Evolutionary conservation across 2,888 invertebrate species (phyloP).

Genomic region (Conops quadrifasciatus): DNA sequence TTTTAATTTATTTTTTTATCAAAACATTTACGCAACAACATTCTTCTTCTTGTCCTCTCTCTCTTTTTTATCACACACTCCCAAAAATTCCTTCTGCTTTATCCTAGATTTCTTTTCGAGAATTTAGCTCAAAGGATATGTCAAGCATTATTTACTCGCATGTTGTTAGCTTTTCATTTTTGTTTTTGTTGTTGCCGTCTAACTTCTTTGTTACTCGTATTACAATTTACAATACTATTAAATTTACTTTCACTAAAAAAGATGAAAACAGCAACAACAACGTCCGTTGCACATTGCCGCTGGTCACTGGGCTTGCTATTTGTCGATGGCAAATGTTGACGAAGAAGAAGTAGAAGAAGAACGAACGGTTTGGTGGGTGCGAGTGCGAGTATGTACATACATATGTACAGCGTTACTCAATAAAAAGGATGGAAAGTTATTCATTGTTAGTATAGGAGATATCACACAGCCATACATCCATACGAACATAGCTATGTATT

Average conservation of each 20-base stretch:
- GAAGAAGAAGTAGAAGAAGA: not conserved
- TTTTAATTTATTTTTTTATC: not conserved
- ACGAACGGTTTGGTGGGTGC: not conserved
- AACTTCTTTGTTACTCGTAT: not conserved
- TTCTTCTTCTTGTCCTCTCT: not conserved
- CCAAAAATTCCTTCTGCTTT: not conserved
- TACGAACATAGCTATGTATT: too few relatives aligned
- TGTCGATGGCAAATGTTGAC: not conserved
- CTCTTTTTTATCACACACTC: not conserved
- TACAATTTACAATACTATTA: not conserved
- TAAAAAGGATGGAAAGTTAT: not conserved
- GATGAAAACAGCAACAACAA: too few relatives aligned
- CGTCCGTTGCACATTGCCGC: not conserved
- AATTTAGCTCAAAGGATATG: not conserved
- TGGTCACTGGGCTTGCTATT: not conserved
- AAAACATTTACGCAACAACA: not conserved
- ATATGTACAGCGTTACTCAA: not conserved
- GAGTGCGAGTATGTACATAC: too few relatives aligned
- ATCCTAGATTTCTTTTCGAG: not conserved
- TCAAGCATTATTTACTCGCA: conserved; percentile 2
- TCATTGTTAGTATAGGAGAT: too few relatives aligned
- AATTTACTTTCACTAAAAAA: conserved; percentile 1
- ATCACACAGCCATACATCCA: too few relatives aligned
- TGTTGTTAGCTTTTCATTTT: not conserved
- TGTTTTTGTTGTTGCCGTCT: not conserved